phyloP scores from a whole-genome alignment of 2,888 invertebrate genomes.

The Conops quadrifasciatus region DNA sequence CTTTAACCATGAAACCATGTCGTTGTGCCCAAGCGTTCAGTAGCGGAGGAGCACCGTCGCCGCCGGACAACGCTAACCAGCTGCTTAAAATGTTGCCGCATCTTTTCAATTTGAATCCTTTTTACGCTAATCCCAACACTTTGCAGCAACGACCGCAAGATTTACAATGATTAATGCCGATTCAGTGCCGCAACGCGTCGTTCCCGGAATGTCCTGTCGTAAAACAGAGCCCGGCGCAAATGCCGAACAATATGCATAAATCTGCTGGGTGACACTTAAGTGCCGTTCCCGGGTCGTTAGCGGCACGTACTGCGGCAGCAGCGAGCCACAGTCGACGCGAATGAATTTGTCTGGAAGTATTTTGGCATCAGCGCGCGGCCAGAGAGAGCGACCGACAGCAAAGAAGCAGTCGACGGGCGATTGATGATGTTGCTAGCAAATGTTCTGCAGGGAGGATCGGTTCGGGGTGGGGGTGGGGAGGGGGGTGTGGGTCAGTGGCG shows the following conservation, averaged over 20 bases:
- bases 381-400: background rate
- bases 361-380: background rate
- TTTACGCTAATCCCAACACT: constrained; percentile 32
- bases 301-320: constrained; percentile 17
- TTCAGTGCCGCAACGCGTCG: constrained; percentile 29
- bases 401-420: constrained; percentile 40
- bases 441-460: background rate
- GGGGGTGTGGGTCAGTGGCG: constrained; percentile 23
- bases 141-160: constrained; percentile 25
- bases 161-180: constrained; percentile 34
- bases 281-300: constrained; percentile 38
- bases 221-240: constrained; percentile 20
- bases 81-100: constrained; percentile 18
- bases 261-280: constrained; percentile 59
- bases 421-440: background rate
- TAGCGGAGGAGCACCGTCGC: background rate
- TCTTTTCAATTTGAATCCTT: constrained; percentile 20
- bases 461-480: background rate
- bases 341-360: constrained; percentile 32
- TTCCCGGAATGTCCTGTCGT: constrained; percentile 36
- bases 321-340: constrained; percentile 17
- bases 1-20: no score
- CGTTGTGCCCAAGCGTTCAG: background rate
- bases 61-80: background rate
- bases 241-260: constrained; percentile 52